Evolutionary conservation across 2,797 vertebrate genomes (phyloP).

Genomic region (Ctenochaetus hawaiiensis): DNA sequence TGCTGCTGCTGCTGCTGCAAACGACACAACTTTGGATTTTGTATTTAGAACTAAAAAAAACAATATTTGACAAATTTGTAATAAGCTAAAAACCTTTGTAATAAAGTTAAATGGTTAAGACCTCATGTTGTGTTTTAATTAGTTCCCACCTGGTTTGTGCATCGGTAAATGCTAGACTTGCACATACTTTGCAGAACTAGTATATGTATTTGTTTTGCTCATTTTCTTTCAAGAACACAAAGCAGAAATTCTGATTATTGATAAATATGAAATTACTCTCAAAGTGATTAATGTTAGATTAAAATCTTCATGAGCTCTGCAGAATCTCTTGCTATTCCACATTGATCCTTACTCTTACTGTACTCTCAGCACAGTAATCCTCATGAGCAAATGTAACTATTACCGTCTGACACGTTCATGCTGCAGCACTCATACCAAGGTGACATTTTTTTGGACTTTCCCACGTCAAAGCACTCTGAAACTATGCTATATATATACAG

Average conservation of each 20-base stretch:
- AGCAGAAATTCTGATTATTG: neutral
- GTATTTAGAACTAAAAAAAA: too few relatives aligned
- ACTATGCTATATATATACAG: conserved; percentile 12
- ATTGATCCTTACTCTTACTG: too few relatives aligned
- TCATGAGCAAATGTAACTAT: neutral
- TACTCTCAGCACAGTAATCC: neutral
- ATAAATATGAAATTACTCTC: conserved; percentile 16
- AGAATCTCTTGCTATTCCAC: too few relatives aligned
- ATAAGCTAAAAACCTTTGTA: too few relatives aligned
- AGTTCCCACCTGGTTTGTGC: neutral
- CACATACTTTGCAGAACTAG: neutral
- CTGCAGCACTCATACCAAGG: neutral
- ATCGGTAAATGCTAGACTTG: neutral
- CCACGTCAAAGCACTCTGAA: conserved; percentile 14
- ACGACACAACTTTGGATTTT: too few relatives aligned
- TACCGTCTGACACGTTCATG: neutral
- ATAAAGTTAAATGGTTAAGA: too few relatives aligned
- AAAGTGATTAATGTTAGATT: conserved; percentile 16
- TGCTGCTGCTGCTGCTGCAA: too few relatives aligned
- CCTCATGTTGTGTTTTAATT: neutral
- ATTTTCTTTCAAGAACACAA: conserved; percentile 5
- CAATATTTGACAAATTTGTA: too few relatives aligned
- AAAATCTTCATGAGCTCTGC: too few relatives aligned
- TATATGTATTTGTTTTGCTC: conserved; percentile 11
- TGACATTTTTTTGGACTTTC: conserved; percentile 32